A percentile compares a stretch with the other conserved stretches of the same genome.
Evolutionary conservation across 2,113 vertebrate species (phyloP).

Genomic region (Scomber colias): DNA sequence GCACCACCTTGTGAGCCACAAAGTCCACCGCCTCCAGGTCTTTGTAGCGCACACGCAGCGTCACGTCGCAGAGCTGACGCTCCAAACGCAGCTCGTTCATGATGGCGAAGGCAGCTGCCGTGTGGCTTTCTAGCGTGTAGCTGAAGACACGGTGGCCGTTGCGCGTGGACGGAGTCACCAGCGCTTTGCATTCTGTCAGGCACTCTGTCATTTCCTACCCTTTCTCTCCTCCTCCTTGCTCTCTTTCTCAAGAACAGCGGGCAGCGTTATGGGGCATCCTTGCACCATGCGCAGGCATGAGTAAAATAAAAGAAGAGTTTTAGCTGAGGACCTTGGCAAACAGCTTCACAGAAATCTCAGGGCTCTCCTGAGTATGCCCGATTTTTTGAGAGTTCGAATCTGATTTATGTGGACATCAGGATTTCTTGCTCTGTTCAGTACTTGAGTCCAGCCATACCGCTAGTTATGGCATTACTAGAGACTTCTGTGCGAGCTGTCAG

Average conservation of each 20-base stretch:
- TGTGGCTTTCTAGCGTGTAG: constrained; percentile 94
- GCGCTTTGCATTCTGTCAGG: constrained; percentile 91
- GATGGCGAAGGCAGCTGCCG: constrained; percentile 90
- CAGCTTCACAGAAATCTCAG: not conserved
- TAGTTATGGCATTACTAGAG: constrained; percentile 49
- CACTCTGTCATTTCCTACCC: constrained; percentile 79
- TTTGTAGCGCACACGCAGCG: constrained; percentile 89
- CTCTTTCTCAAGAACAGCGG: constrained; percentile 63
- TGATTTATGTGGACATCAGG: constrained; percentile 33
- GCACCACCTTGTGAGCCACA: constrained; percentile 93
- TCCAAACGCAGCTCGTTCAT: constrained; percentile 94
- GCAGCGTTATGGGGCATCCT: constrained; percentile 70
- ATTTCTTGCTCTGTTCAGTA: constrained; percentile 48
- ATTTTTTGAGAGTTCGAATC: constrained; percentile 19
- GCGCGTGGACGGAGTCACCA: constrained; percentile 93
- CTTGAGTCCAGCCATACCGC: constrained; percentile 48
- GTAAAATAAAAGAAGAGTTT: constrained; percentile 40
- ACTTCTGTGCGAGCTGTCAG: constrained; percentile 19
- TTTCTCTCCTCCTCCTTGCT: constrained; percentile 55
- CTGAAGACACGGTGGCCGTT: constrained; percentile 91
- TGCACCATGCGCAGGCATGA: constrained; percentile 62
- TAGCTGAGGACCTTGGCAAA: not conserved
- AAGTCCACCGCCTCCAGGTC: constrained; percentile 88
- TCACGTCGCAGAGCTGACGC: constrained; percentile 94
- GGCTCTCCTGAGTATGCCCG: not conserved